Conservation (phyloP, 2,113 vertebrate genomes). For the Cnemophilus loriae region DNA sequence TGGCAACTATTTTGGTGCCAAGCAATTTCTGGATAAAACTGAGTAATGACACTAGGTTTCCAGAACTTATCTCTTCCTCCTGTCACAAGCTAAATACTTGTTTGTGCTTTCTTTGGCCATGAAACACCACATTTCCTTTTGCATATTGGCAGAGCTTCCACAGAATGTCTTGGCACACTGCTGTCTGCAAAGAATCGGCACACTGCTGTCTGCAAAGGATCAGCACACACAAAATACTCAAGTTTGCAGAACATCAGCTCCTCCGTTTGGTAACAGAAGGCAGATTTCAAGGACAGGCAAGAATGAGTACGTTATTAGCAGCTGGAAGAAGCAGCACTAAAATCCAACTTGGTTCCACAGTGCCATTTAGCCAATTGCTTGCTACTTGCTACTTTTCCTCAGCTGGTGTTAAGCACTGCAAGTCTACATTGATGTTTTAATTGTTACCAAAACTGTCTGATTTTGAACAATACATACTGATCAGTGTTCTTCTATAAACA, state of each 20-base stretch:
- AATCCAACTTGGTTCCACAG: not conserved
- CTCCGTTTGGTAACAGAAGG: slow-evolving; percentile 10
- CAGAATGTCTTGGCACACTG: not conserved
- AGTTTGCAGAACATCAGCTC: slow-evolving; percentile 55
- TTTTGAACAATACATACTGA: not conserved
- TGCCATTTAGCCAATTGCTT: not conserved
- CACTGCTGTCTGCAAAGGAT: not conserved
- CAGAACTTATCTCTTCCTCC: not conserved
- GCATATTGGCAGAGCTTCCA: not conserved
- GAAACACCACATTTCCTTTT: not conserved
- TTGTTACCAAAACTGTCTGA: not conserved
- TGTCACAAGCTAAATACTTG: not conserved
- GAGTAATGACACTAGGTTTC: not conserved
- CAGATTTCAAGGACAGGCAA: slow-evolving; percentile 17
- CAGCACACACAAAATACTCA: not conserved
- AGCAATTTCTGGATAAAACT: not conserved
- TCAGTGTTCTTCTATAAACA: not conserved
- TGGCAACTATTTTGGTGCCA: not conserved
- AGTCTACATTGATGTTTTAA: not conserved
- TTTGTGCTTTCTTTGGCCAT: not conserved
- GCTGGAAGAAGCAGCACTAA: not conserved
- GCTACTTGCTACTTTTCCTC: not conserved
- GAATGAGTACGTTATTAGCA: not conserved
- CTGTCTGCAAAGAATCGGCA: not conserved
- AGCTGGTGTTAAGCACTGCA: not conserved